Conservation (phyloP, 2,113 vertebrate genomes). For the Gallinago jamesoni region DNA sequence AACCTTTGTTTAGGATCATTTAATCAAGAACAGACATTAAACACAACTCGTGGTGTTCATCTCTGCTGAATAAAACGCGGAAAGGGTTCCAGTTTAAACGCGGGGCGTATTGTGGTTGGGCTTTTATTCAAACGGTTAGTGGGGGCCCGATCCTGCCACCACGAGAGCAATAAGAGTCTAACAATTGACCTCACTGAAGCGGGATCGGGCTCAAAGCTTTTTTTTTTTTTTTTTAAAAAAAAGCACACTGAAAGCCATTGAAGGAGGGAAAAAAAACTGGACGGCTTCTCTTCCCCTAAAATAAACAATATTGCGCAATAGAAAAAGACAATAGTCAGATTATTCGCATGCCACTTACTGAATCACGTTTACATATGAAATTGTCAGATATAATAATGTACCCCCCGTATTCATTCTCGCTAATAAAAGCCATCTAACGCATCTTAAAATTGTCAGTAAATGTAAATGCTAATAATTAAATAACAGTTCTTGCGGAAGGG, state of each 20-base stretch:
- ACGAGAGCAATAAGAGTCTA: background rate
- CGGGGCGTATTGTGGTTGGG: constrained; percentile 20
- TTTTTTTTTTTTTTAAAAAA: background rate
- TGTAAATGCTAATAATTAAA: constrained; percentile 54
- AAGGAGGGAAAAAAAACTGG: background rate
- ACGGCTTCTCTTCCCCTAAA: background rate
- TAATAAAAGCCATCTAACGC: constrained; percentile 4
- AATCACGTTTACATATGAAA: constrained; percentile 8
- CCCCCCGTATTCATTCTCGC: background rate
- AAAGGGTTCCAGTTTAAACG: constrained; percentile 30
- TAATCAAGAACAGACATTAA: constrained; percentile 75
- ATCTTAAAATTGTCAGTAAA: constrained; percentile 44
- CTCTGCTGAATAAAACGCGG: constrained; percentile 70
- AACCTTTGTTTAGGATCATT: constrained; percentile 79
- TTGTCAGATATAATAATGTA: constrained; percentile 7
- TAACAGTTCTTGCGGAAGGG: constrained; percentile 22
- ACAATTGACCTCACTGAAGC: background rate
- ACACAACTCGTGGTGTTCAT: constrained; percentile 71
- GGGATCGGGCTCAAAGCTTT: background rate
- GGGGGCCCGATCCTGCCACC: constrained; percentile 22
- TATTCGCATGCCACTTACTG: constrained; percentile 23
- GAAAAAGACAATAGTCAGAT: background rate
- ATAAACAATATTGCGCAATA: background rate
- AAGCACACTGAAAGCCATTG: background rate
- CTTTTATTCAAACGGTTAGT: constrained; percentile 52